A percentile compares a stretch with the other conserved stretches of the same genome.
phyloP scores from a whole-genome alignment of 2,113 vertebrate species.

The Onychostruthus taczanowskii region DNA sequence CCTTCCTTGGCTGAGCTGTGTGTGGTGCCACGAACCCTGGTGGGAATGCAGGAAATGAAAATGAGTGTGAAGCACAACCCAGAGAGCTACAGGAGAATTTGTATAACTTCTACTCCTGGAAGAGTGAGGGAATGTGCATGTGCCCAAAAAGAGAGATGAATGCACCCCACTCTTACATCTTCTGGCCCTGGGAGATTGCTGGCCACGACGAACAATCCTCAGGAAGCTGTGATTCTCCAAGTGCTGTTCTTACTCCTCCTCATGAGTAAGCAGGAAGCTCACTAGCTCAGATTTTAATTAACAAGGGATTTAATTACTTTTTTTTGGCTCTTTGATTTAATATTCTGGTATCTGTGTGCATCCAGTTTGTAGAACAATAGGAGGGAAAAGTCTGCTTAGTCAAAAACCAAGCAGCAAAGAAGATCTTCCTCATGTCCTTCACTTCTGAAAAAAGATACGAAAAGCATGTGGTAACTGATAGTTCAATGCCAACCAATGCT shows the following conservation, averaged over 20 bases:
- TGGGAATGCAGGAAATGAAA: neutral
- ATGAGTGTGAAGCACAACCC: neutral
- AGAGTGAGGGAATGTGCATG: neutral
- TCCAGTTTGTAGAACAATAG: neutral
- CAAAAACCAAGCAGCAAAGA: neutral
- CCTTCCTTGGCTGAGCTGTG: neutral
- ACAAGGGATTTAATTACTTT: neutral
- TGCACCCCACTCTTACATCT: neutral
- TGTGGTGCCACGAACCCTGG: neutral
- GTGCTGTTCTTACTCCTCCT: neutral
- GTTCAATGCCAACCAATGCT: neutral
- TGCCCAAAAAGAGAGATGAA: neutral
- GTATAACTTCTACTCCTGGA: neutral
- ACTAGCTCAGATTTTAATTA: neutral
- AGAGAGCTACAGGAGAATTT: neutral
- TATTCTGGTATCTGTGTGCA: neutral
- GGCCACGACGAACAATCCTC: neutral
- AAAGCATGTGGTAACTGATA: neutral
- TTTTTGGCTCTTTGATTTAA: neutral
- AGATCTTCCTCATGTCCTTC: neutral
- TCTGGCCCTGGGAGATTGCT: neutral
- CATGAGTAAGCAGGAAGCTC: neutral
- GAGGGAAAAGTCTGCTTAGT: neutral
- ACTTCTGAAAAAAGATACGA: neutral
- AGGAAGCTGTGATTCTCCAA: neutral